phyloP scores from a whole-genome alignment of 1,140 invertebrate genomes.

The Cotesia typhae region DNA sequence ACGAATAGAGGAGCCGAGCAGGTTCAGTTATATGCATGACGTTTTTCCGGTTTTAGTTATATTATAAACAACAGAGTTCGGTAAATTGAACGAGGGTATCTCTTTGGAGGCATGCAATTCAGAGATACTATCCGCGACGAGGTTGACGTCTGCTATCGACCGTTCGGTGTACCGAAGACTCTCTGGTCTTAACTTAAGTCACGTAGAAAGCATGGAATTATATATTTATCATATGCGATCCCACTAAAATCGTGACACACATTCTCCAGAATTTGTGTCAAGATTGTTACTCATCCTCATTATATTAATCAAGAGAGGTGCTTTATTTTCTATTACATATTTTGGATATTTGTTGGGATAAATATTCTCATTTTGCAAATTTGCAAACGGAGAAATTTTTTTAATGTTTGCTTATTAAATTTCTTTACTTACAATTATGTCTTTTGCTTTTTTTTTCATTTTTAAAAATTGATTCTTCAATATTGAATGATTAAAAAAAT shows the following conservation, averaged over 20 bases:
- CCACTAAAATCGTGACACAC: conserved; percentile 27
- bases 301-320: neutral
- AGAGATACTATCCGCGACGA: conserved; percentile 6
- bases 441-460: too few relatives aligned
- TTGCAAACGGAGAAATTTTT: too few relatives aligned
- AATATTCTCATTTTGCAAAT: too few relatives aligned
- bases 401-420: too few relatives aligned
- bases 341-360: too few relatives aligned
- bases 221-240: conserved; percentile 28
- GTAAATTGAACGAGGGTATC: conserved; percentile 13
- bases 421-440: too few relatives aligned
- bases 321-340: neutral
- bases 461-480: too few relatives aligned
- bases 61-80: neutral
- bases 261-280: conserved; percentile 13
- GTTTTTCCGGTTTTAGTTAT: neutral
- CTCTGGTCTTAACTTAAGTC: conserved; percentile 13
- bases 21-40: too few relatives aligned
- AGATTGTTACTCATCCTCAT: conserved; percentile 3
- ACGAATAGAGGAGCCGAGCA: too few relatives aligned
- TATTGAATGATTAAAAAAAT: too few relatives aligned
- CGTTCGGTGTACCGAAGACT: neutral
- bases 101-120: conserved; percentile 17
- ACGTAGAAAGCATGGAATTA: conserved; percentile 41
- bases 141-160: neutral